These are phyloP conservation scores for Micrastur ruficollis DNA, from an alignment of 2,797 vertebrate genomes.

Conservation along the genomic window DNA sequence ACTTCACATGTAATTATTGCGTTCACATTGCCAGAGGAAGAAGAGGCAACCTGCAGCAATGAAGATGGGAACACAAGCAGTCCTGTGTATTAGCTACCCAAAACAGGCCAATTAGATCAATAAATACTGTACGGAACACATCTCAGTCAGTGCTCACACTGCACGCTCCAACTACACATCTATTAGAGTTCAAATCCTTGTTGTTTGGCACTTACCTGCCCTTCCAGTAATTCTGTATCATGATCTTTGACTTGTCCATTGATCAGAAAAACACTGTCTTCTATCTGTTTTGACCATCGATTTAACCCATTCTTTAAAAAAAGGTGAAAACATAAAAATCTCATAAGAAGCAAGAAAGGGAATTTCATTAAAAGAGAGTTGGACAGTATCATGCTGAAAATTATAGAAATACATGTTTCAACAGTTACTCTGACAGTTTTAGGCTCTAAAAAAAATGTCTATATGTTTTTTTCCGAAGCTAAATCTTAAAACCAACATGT, in stretches of 20 bases:
- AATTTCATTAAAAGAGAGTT: background rate
- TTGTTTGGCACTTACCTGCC: slow-evolving; percentile 70
- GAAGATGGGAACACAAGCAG: background rate
- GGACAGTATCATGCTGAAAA: background rate
- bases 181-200: background rate
- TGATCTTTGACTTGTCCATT: slow-evolving; percentile 82
- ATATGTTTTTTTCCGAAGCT: background rate
- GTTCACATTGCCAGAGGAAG: background rate
- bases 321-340: background rate
- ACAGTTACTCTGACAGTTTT: background rate
- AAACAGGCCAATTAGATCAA: background rate
- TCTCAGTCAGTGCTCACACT: background rate
- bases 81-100: background rate
- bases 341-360: background rate
- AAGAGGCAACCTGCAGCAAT: background rate
- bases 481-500: background rate
- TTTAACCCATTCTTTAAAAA: slow-evolving; percentile 83
- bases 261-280: slow-evolving; percentile 83
- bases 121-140: background rate
- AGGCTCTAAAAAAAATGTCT: background rate
- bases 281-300: slow-evolving; percentile 87
- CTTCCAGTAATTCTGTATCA: slow-evolving; percentile 81
- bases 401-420: background rate
- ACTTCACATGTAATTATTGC: background rate
- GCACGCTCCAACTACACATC: background rate